Conservation (phyloP, 2,888 invertebrate species). For the Chalcis sispes region DNA sequence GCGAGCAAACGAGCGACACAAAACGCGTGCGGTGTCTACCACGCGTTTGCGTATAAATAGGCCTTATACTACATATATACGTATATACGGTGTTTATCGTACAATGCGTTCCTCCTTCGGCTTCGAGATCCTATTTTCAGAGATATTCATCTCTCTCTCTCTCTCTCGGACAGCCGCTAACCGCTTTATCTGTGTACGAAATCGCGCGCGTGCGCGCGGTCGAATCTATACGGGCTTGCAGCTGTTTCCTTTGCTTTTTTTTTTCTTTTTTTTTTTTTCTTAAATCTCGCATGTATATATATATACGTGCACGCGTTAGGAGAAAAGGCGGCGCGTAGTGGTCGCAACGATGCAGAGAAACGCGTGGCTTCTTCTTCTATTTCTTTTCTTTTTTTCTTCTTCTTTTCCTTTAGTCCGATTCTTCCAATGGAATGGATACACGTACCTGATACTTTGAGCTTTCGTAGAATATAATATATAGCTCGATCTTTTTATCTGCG, state of each 20-base stretch:
- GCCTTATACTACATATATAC: neutral
- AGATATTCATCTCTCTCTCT: constrained; percentile 69
- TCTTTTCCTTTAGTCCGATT: constrained; percentile 5
- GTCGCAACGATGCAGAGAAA: no score
- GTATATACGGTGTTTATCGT: no score
- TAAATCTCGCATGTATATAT: neutral
- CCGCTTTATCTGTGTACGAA: constrained; percentile 66
- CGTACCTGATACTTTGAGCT: constrained; percentile 42
- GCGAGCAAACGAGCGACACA: neutral
- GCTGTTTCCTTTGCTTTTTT: neutral
- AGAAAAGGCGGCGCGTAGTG: no score
- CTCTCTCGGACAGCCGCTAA: constrained; percentile 60
- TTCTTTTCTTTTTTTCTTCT: neutral
- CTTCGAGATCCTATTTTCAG: constrained; percentile 73
- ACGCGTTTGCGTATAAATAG: constrained; percentile 46
- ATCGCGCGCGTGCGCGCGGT: constrained; percentile 60
- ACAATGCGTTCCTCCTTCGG: constrained; percentile 67
- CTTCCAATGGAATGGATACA: no score
- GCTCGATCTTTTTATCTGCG: no score
- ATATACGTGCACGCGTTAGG: constrained; percentile 4
- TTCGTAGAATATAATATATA: no score
- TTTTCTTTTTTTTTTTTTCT: no score
- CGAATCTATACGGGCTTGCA: constrained; percentile 64
- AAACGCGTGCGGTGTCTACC: no score
- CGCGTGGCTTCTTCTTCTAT: constrained; percentile 9